Base-by-base conservation (phyloP, 2,888 invertebrate genomes). In the Kryphioiulus occultus region DNA sequence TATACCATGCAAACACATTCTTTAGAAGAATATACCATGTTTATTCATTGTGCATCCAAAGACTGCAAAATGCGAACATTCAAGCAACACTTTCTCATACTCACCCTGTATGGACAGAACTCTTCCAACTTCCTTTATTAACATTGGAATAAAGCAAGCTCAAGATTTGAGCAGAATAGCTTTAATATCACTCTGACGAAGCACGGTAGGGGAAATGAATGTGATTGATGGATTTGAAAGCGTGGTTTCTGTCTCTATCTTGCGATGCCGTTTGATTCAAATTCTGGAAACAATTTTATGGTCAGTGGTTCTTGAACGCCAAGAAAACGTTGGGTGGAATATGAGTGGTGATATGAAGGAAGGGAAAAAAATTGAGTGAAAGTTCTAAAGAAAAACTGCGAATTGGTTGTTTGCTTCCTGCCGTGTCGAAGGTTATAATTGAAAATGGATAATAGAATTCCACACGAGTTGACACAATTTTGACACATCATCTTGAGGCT, bases 401-500 rank as follows among this genome's bases (percentile, higher is more conserved):
- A 35, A 84, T 84, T 35, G 84, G 42, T 84, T 84, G 84, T 84
- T 84, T 84, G 84, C 42, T 35, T 84, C n/a, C 68, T 26, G 19
- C 35, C 35, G 42, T 84, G 84, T 84, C 84, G 84, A 84, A 84
- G 84, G 84, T 84, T 84, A 84, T 84, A 84, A 84, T 84, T 84
- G 84, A 84, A 84, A 84, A 84, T 84, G 84, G 68, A 84, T 84
- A 84, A 84, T 42, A 84, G 84, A 42, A 84, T 84, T 84, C 42
- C 39, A 84, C n/a, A n/a, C 35, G 84, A 84, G 42, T 84, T 84
- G 84, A 84, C 84, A 84, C 39, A 84, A 84, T 39, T 35, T 84
- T 42, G 84, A 84, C 84, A 42, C 84, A 19, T 84, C 84, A 84
- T 39, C 84, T 84, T 84, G 19, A n/a, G 35, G 30, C 22, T 84